A percentile compares a stretch with the other conserved stretches of the same genome.
Conservation (phyloP, 1,140 invertebrate species). For the Pseudomyrmex gracilis region DNA sequence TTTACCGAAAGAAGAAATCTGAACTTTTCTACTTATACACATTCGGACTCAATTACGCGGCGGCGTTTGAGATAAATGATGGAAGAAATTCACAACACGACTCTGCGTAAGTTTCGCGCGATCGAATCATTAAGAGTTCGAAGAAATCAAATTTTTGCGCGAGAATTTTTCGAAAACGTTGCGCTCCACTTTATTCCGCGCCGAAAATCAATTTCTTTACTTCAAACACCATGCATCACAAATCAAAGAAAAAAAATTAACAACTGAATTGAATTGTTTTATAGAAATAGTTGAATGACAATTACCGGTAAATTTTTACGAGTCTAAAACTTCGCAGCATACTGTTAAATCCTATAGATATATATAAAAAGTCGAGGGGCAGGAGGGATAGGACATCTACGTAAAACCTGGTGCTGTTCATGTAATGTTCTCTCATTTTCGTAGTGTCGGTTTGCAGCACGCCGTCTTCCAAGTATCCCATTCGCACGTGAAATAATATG, state of each 20-base stretch:
- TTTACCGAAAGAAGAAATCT: not conserved
- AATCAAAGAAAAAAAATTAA: not conserved
- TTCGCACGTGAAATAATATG: constrained; percentile 98
- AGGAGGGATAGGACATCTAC: constrained; percentile 99
- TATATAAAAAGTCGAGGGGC: constrained; percentile 98
- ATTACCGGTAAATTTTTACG: constrained; percentile 96
- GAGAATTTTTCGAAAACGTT: not conserved
- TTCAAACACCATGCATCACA: constrained; percentile 15
- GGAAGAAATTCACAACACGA: constrained; percentile 14
- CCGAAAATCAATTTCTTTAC: not conserved
- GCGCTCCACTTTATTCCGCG: constrained; percentile 26
- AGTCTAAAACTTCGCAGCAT: constrained; percentile 98
- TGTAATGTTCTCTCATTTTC: constrained; percentile 98
- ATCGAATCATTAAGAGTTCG: not conserved
- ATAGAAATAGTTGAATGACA: not conserved
- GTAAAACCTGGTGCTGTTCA: constrained; percentile 99
- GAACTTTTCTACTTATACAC: not conserved
- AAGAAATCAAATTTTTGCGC: not conserved
- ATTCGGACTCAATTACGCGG: constrained; percentile 5
- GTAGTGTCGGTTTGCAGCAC: constrained; percentile 97
- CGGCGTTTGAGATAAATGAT: not conserved
- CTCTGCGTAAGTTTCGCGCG: not conserved
- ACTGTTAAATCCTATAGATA: constrained; percentile 99
- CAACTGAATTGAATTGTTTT: not conserved
- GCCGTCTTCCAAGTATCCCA: constrained; percentile 97